Conservation (phyloP, 2,797 vertebrate species). For the Macrochelys suwanniensis region DNA sequence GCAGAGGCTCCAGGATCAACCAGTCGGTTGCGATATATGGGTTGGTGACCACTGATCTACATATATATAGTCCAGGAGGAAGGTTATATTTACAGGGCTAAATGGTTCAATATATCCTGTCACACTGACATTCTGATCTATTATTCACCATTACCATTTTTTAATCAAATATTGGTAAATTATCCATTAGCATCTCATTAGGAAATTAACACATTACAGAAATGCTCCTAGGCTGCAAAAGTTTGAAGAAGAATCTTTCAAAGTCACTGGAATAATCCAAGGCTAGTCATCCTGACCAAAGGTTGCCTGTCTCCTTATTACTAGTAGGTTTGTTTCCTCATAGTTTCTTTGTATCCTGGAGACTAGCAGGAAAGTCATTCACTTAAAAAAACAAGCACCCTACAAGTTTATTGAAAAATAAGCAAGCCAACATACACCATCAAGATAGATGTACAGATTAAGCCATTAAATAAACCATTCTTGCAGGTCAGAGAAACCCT, state of each 20-base stretch:
- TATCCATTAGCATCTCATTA: not conserved
- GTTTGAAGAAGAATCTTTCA: not conserved
- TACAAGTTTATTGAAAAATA: not conserved
- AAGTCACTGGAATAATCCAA: not conserved
- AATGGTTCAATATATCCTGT: not conserved
- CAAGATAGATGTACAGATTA: not conserved
- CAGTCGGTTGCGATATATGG: too few species aligned
- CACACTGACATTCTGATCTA: not conserved
- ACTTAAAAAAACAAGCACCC: not conserved
- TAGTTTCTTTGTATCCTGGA: not conserved
- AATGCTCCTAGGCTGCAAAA: not conserved
- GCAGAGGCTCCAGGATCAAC: too few species aligned
- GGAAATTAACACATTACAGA: not conserved
- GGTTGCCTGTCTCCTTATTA: not conserved
- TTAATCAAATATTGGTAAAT: not conserved
- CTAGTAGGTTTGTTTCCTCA: not conserved
- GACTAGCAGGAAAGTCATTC: not conserved
- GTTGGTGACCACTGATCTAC: not conserved
- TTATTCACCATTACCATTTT: not conserved
- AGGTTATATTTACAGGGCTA: slow-evolving; percentile 36
- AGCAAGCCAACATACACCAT: not conserved
- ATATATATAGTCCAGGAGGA: slow-evolving; percentile 7
- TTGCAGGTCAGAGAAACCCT: not conserved
- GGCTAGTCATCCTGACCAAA: not conserved
- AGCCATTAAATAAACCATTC: not conserved